phyloP scores from a whole-genome alignment of 2,113 vertebrate species.

The Crocuta crocuta region DNA sequence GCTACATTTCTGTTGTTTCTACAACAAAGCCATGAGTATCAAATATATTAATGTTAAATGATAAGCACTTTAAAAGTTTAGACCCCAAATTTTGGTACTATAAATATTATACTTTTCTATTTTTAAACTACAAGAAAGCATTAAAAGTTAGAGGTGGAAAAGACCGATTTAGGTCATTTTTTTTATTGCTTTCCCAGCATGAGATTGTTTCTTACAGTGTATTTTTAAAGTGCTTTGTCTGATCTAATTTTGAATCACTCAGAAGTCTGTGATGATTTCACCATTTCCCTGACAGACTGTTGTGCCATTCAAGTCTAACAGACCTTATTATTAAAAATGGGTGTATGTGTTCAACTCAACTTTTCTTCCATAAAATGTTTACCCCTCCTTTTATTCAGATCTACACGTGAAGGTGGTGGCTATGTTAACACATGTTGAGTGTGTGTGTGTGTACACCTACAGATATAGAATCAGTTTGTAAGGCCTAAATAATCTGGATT shows the following conservation, averaged over 20 bases:
- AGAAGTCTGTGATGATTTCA: slow-evolving; percentile 33
- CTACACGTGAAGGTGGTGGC: background rate
- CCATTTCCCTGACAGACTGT: background rate
- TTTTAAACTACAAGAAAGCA: slow-evolving; percentile 55
- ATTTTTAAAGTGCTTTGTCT: slow-evolving; percentile 55
- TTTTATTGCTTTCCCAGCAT: slow-evolving; percentile 14
- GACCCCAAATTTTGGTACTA: background rate
- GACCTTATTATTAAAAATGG: background rate
- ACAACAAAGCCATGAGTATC: background rate
- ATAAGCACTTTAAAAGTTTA: background rate
- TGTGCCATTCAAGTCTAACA: background rate
- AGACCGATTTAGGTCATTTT: background rate
- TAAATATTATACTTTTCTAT: slow-evolving; percentile 44
- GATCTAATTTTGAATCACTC: slow-evolving; percentile 76
- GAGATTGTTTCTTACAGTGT: slow-evolving; percentile 48
- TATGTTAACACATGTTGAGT: background rate
- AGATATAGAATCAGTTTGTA: background rate
- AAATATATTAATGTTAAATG: background rate
- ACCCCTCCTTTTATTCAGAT: background rate
- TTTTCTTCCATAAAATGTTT: slow-evolving; percentile 28
- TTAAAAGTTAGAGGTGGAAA: slow-evolving; percentile 53
- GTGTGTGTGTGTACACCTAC: background rate
- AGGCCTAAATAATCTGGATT: background rate
- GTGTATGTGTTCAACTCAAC: background rate
- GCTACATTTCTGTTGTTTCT: background rate